A percentile compares a stretch with the other conserved stretches of the same genome.
Conservation (phyloP, 2,888 invertebrate species). For the Athalia cordata region DNA sequence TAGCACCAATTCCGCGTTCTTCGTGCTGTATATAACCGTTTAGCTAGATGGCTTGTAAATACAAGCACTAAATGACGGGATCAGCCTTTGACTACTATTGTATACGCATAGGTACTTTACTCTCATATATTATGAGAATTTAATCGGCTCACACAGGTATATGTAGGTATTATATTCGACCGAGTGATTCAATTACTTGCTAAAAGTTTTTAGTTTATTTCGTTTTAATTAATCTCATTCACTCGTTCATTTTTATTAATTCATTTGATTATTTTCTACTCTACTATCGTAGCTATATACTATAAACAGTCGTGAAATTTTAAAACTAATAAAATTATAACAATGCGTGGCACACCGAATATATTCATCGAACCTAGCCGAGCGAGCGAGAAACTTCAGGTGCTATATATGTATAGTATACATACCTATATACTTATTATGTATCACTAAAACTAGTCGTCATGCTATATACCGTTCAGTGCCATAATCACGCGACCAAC, state of each 20-base stretch:
- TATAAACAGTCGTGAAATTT: no score
- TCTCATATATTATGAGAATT: background rate
- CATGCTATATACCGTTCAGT: no score
- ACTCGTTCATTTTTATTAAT: no score
- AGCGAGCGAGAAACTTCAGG: background rate
- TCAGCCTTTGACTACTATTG: constrained; percentile 32
- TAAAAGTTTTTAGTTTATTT: no score
- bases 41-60: constrained; percentile 44
- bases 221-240: no score
- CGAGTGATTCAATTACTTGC: no score
- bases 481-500: constrained; percentile 41
- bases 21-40: constrained; percentile 35
- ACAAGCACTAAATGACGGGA: constrained; percentile 28
- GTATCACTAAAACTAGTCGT: no score
- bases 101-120: background rate
- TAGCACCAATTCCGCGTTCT: constrained; percentile 42
- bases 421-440: background rate
- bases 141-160: background rate
- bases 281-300: no score
- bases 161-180: no score
- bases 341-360: no score
- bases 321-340: no score
- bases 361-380: constrained; percentile 23
- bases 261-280: no score
- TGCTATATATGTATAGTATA: background rate